Percentiles rank a stretch among this genome's conserved stretches.
Conservation (phyloP, 2,113 vertebrate species). For the Nansenia antarctica region DNA sequence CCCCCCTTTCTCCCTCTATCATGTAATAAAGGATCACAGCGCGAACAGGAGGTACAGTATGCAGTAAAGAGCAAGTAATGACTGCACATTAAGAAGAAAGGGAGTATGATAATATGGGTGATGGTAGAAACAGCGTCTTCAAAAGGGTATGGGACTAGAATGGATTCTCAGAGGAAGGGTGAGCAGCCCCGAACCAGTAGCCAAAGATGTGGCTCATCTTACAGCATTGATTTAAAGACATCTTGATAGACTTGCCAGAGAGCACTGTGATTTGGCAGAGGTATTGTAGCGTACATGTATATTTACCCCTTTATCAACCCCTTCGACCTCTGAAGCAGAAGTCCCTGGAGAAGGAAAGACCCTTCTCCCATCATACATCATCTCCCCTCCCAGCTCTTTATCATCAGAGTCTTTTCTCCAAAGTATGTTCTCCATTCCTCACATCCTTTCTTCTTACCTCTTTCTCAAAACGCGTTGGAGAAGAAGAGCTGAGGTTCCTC, state of each 20-base stretch:
- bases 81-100: conserved; percentile 24
- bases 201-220: not conserved
- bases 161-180: not conserved
- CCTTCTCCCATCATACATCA: conserved; percentile 38
- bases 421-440: no score
- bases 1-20: conserved; percentile 32
- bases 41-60: conserved; percentile 46
- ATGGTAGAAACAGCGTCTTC: not conserved
- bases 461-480: no score
- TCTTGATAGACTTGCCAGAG: not conserved
- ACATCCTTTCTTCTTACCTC: no score
- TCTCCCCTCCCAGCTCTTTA: conserved; percentile 4
- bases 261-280: not conserved
- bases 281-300: conserved; percentile 27
- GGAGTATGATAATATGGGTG: not conserved
- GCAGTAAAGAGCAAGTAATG: conserved; percentile 12
- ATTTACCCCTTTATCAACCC: conserved; percentile 20
- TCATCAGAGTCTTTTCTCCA: no score
- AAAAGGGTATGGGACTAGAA: not conserved
- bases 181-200: not conserved
- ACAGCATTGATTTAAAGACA: not conserved
- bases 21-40: conserved; percentile 51
- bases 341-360: conserved; percentile 36
- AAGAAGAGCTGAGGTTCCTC: no score
- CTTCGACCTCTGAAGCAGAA: conserved; percentile 2